These are phyloP conservation scores for Philhelius pedissequus DNA, from an alignment of 2,888 invertebrate species.

Conservation along the genomic window DNA sequence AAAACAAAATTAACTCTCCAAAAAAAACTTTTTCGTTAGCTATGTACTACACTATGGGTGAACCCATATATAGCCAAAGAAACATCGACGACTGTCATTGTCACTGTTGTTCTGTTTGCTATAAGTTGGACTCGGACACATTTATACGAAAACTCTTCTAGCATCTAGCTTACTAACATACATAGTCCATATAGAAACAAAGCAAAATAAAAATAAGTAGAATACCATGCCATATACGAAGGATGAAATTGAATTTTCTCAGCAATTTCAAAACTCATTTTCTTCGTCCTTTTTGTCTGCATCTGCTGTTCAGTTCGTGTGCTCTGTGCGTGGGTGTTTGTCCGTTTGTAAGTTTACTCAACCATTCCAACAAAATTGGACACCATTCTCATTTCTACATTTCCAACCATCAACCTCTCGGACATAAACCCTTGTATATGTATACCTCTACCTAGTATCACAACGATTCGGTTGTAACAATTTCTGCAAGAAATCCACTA, in stretches of 20 bases:
- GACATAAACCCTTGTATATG: background rate
- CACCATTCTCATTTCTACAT: background rate
- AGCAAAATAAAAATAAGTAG: background rate
- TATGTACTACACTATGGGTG: background rate
- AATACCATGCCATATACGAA: slow-evolving; percentile 21
- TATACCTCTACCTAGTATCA: too few relatives aligned
- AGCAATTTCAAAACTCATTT: slow-evolving; percentile 63
- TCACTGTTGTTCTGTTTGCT: background rate
- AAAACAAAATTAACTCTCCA: slow-evolving; percentile 36
- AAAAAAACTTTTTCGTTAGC: slow-evolving; percentile 27
- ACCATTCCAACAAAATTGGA: slow-evolving; percentile 47
- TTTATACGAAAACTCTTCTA: background rate
- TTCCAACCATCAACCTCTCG: background rate
- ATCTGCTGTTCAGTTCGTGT: slow-evolving; percentile 3
- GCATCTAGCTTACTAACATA: background rate
- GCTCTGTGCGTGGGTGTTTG: slow-evolving; percentile 28
- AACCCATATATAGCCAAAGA: background rate
- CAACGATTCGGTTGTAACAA: slow-evolving; percentile 4
- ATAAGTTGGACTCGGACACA: background rate
- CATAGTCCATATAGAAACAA: background rate
- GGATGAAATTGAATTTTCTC: slow-evolving; percentile 63
- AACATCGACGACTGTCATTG: background rate
- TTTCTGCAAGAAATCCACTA: slow-evolving; percentile 31
- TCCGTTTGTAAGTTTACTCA: slow-evolving; percentile 50
- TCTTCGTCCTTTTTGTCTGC: slow-evolving; percentile 14